phyloP scores from a whole-genome alignment of 2,113 vertebrate genomes.

The Martes martes region DNA sequence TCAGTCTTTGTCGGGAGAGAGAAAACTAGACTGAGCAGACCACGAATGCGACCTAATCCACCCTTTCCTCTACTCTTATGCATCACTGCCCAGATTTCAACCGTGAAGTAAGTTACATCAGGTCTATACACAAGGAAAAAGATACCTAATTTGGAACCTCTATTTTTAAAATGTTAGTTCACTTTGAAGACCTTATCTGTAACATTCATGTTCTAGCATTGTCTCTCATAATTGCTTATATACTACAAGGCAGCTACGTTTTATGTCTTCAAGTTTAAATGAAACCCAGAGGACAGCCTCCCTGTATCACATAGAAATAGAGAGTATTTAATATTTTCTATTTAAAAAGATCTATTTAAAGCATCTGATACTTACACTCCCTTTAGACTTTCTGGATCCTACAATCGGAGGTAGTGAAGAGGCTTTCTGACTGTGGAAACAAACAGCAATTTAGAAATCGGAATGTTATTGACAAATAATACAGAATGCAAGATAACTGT shows the following conservation, averaged over 20 bases:
- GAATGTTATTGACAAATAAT: background rate
- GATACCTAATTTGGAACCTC: background rate
- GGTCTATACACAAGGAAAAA: background rate
- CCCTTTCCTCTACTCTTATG: background rate
- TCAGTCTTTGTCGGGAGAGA: background rate
- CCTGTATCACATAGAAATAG: background rate
- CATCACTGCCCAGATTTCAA: background rate
- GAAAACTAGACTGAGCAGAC: background rate
- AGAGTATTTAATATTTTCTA: background rate
- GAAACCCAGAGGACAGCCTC: constrained; percentile 66
- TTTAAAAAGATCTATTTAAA: background rate
- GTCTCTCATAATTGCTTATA: constrained; percentile 62
- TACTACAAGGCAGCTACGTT: constrained; percentile 4
- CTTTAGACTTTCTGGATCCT: constrained; percentile 90
- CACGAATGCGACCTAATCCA: too few species aligned
- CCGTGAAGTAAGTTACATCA: background rate
- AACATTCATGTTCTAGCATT: background rate
- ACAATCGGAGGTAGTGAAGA: constrained; percentile 89
- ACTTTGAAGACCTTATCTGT: background rate
- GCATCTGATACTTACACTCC: constrained; percentile 88
- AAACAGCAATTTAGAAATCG: constrained; percentile 64
- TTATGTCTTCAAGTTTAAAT: constrained; percentile 66
- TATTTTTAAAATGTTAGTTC: background rate
- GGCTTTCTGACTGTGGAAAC: constrained; percentile 90
- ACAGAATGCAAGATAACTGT: background rate